These are phyloP conservation scores for Ichneumoninae sp. DNA, from an alignment of 2,888 invertebrate genomes.

Conservation along the genomic window DNA sequence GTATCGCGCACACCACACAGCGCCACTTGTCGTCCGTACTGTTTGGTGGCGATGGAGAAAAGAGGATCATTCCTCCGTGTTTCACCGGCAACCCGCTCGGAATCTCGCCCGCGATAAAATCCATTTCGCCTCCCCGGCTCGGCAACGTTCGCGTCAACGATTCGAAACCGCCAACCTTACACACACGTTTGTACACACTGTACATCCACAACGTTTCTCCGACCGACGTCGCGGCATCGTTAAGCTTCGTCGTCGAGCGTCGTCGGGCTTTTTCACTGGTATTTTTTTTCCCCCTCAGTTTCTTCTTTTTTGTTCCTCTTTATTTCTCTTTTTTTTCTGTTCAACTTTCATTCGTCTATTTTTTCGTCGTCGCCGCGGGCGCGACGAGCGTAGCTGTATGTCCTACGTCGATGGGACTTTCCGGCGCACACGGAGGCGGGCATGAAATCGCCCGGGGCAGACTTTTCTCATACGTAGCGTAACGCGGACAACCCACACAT, in stretches of 20 bases:
- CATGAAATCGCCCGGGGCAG: conserved; percentile 18
- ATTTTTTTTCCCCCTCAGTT: background rate
- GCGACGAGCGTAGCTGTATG: conserved; percentile 19
- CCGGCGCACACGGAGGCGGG: conserved; percentile 28
- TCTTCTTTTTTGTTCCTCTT: background rate
- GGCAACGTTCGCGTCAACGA: background rate
- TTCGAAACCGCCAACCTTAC: conserved; percentile 19
- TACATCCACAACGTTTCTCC: conserved; percentile 29
- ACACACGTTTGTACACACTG: background rate
- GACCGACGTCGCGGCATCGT: conserved; percentile 45
- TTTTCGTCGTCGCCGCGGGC: conserved; percentile 24
- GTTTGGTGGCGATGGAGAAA: conserved; percentile 12
- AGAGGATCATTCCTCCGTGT: background rate
- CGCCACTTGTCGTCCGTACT: conserved; percentile 21
- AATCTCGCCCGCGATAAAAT: conserved; percentile 46
- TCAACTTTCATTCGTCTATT: conserved; percentile 34
- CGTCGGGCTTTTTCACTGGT: conserved; percentile 25
- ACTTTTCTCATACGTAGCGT: background rate
- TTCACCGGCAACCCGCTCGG: conserved; percentile 6
- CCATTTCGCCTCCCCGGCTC: conserved; percentile 13
- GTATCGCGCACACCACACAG: background rate
- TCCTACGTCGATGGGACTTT: conserved; percentile 35
- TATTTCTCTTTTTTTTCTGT: conserved; percentile 11
- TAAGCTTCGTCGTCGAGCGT: conserved; percentile 47
- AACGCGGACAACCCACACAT: background rate